Evolutionary conservation across 2,113 vertebrate species (phyloP).

Genomic region (Xyrauchen texanus): DNA sequence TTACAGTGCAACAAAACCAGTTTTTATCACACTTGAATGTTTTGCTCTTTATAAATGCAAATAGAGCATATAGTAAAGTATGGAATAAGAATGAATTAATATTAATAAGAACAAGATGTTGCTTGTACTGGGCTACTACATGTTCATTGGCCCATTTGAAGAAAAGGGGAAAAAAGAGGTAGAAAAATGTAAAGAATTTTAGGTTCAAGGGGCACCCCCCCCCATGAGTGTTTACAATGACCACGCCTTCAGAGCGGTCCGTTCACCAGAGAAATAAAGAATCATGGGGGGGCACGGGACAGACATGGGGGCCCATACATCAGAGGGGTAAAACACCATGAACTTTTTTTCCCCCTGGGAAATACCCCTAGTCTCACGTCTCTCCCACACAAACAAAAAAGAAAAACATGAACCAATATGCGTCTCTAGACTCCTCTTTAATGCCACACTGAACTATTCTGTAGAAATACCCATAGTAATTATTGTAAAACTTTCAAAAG

Average conservation of each 20-base stretch:
- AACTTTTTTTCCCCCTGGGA: constrained; percentile 20
- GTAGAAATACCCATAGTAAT: neutral
- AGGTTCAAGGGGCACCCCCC: constrained; percentile 49
- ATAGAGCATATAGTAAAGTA: no score
- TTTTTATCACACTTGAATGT: neutral
- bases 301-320: constrained; percentile 35
- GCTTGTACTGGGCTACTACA: neutral
- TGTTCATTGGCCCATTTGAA: constrained; percentile 15
- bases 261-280: constrained; percentile 46
- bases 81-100: neutral
- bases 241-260: constrained; percentile 26
- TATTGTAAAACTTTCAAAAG: neutral
- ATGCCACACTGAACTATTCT: neutral
- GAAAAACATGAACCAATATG: neutral
- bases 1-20: neutral
- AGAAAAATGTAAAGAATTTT: constrained; percentile 68
- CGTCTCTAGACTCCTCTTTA: neutral
- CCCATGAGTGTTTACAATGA: constrained; percentile 48
- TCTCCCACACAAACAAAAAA: neutral
- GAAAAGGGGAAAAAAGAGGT: neutral
- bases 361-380: constrained; percentile 28
- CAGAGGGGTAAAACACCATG: constrained; percentile 32
- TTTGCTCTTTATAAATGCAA: no score
- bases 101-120: neutral
- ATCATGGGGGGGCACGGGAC: constrained; percentile 3